Percentiles rank a stretch among this genome's conserved stretches.
phyloP scores from a whole-genome alignment of 2,113 vertebrate genomes.

The Callospermophilus lateralis region DNA sequence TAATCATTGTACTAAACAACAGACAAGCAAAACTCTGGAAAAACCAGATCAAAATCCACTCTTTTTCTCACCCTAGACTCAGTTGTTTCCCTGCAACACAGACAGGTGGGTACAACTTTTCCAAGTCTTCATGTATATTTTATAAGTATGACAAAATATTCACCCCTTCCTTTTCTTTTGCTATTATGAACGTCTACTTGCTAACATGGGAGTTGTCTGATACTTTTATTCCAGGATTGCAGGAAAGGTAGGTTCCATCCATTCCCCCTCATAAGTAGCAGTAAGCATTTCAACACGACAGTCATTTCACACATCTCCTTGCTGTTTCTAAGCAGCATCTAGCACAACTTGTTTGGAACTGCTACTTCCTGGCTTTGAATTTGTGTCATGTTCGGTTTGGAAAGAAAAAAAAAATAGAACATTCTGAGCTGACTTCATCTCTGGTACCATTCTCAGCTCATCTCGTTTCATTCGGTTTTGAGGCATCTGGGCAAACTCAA shows the following conservation, averaged over 20 bases:
- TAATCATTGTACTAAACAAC: not conserved
- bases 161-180: not conserved
- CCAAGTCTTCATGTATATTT: not conserved
- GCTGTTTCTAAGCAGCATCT: conserved; percentile 61
- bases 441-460: conserved; percentile 43
- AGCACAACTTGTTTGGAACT: conserved; percentile 67
- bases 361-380: conserved; percentile 61
- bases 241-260: not conserved
- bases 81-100: fast-evolving
- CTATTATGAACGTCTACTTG: not conserved
- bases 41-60: not conserved
- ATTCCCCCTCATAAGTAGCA: not conserved
- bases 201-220: not conserved
- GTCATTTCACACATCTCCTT: conserved; percentile 20
- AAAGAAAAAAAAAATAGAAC: conserved; percentile 34
- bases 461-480: conserved; percentile 31
- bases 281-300: conserved; percentile 36
- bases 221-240: not conserved
- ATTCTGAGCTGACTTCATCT: conserved; percentile 66
- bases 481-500: conserved; percentile 15
- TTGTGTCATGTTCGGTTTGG: conserved; percentile 58
- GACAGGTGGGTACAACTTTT: not conserved
- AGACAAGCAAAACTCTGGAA: not conserved
- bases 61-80: not conserved
- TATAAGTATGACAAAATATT: not conserved